A percentile compares a stretch with the other conserved stretches of the same genome.
phyloP scores from a whole-genome alignment of 2,797 vertebrate genomes.

The Okamejei kenojei region DNA sequence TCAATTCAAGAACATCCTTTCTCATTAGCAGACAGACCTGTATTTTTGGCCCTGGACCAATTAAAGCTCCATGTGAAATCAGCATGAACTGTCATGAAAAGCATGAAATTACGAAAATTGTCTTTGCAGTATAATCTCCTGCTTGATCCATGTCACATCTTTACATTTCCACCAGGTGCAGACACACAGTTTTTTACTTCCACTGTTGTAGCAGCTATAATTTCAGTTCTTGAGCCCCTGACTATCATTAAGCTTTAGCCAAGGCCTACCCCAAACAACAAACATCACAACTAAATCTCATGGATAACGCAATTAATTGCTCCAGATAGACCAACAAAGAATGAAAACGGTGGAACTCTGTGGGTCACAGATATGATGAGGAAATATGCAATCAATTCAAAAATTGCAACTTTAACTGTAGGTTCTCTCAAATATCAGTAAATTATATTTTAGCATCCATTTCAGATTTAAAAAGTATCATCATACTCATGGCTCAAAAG shows the following conservation, averaged over 20 bases:
- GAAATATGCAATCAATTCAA: neutral
- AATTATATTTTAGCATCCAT: neutral
- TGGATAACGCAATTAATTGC: neutral
- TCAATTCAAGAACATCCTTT: neutral
- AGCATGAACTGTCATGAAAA: neutral
- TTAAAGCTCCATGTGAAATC: neutral
- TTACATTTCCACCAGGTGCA: neutral
- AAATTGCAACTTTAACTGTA: neutral
- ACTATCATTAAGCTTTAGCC: neutral
- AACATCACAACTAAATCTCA: neutral
- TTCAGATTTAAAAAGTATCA: neutral
- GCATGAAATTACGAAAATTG: neutral
- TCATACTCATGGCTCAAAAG: neutral
- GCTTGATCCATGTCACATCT: slow-evolving; percentile 14
- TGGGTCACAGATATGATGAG: neutral
- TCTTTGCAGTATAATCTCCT: neutral
- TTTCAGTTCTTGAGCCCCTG: neutral
- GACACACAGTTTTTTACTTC: neutral
- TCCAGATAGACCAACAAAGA: neutral
- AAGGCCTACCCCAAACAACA: neutral
- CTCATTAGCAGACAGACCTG: neutral
- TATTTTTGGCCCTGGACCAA: neutral
- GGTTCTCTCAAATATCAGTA: neutral
- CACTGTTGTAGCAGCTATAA: neutral
- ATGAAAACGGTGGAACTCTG: neutral